Percentiles rank a stretch among this genome's conserved stretches.
Conservation (phyloP, 2,888 invertebrate species). For the Oasisia sp. region DNA sequence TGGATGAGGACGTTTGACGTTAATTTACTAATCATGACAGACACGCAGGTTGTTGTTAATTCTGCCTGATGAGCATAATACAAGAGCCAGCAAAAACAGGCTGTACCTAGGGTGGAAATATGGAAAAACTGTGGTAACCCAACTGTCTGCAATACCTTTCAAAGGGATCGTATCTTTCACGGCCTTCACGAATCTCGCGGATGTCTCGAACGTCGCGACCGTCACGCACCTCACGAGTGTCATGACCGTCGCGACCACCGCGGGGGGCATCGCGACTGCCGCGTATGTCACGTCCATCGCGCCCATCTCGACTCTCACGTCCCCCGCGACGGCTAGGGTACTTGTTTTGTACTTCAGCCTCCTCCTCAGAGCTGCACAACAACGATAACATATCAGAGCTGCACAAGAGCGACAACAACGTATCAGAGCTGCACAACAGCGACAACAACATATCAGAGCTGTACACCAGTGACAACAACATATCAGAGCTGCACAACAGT, state of each 20-base stretch:
- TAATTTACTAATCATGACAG: no score
- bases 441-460: no score
- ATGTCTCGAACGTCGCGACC: neutral
- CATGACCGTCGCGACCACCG: neutral
- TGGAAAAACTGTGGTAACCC: neutral
- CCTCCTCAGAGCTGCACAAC: neutral
- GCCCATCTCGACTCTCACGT: neutral
- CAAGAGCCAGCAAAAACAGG: no score
- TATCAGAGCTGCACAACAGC: neutral
- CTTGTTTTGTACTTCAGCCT: neutral
- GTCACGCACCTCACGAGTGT: neutral
- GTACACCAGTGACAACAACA: no score
- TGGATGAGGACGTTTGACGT: neutral
- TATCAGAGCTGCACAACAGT: neutral
- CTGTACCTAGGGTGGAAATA: no score
- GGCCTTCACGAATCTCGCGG: neutral
- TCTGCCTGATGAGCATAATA: no score
- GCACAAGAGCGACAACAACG: no score
- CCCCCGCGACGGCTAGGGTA: neutral
- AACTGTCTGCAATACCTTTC: neutral
- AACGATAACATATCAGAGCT: neutral
- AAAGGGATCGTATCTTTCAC: neutral
- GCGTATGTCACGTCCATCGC: neutral
- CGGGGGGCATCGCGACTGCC: neutral
- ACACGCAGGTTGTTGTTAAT: no score